Base-by-base conservation (phyloP, 2,797 vertebrate genomes). In the Podarcis lilfordi region DNA sequence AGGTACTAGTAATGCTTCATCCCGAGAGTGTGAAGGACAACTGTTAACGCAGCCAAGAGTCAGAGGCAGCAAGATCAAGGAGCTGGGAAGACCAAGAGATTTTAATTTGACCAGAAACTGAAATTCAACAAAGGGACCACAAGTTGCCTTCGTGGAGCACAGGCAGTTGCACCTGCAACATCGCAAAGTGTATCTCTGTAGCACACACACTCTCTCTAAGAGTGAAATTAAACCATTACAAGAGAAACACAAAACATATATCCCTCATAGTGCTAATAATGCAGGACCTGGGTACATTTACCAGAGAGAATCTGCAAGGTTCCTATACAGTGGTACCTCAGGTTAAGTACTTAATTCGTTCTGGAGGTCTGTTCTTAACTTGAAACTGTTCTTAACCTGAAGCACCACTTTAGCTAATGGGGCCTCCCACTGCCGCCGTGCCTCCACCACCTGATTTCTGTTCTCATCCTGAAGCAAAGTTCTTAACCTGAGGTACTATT, bases 41-140 rank as follows among this genome's bases (percentile, higher is more conserved):
- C 92, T 94, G 97, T 97, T 97, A 97, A 97, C 96, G 97, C 97
- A 97, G 96, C 97, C 95, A 94, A 93, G 93, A 92, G 90, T 45
- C 68, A 43, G 89, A 93, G 92, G 93, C 93, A 95, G 93, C 88
- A n/a, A 43, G 87, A 77, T 89, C n/a, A 43, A 84, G 0, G 50
- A 93, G 92, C 78, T 83, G 32, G 72, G 50, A 55, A 64, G 89
- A 92, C 64, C 92, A 83, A 92, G 88, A 92, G 93, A 83, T 93
- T 92, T 86, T 80, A 79, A 91, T 93, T 96, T 91, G 89, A 88
- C 88, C 19, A 32, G 61, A 35, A 89, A 89, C 92, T 82, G 66
- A 82, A 85, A 77, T 78, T 79, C 75, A 72, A n/a, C 50, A 32
- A 85, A 77, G 37, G 29, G 0, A 1, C 10, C 45, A 15, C 64